Percentiles rank a stretch among this genome's conserved stretches.
Conservation (phyloP, 2,888 invertebrate genomes). For the Agrilus cyanescens region DNA sequence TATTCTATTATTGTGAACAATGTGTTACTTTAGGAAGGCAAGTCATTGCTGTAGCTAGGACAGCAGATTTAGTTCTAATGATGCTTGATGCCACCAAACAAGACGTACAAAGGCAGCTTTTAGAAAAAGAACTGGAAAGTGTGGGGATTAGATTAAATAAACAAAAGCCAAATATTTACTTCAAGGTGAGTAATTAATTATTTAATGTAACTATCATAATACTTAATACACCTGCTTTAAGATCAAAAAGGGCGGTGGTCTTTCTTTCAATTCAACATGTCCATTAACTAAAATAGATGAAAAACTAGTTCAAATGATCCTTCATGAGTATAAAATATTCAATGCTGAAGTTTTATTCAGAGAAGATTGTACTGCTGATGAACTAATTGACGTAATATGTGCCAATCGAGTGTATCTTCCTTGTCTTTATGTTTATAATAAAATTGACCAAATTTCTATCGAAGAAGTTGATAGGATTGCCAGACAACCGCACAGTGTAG, state of each 20-base stretch:
- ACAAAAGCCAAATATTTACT: constrained; percentile 93
- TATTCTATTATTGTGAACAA: constrained; percentile 3
- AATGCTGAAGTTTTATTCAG: constrained; percentile 92
- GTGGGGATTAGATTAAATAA: constrained; percentile 97
- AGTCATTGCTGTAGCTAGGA: constrained; percentile 96
- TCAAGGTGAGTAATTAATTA: constrained; percentile 54
- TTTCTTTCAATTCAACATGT: constrained; percentile 94
- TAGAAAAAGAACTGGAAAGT: constrained; percentile 92
- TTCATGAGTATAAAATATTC: constrained; percentile 97
- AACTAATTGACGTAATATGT: constrained; percentile 95
- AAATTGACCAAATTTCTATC: constrained; percentile 98
- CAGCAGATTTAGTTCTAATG: constrained; percentile 95
- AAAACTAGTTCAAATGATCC: constrained; percentile 93
- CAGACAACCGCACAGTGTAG: constrained; percentile 73
- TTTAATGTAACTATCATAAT: not conserved
- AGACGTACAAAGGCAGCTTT: constrained; percentile 81
- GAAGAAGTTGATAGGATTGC: constrained; percentile 96
- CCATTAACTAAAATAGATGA: constrained; percentile 87
- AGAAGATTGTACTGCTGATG: constrained; percentile 91
- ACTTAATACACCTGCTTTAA: constrained; percentile 26
- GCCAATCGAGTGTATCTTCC: constrained; percentile 93
- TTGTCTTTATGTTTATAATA: constrained; percentile 98
- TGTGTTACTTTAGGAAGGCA: constrained; percentile 25
- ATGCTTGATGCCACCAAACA: constrained; percentile 99
- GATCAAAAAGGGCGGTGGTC: constrained; percentile 90